Percentiles rank a stretch among this genome's conserved stretches.
Evolutionary conservation across 2,113 vertebrate genomes (phyloP).

Genomic region (Neolamprologus toae): DNA sequence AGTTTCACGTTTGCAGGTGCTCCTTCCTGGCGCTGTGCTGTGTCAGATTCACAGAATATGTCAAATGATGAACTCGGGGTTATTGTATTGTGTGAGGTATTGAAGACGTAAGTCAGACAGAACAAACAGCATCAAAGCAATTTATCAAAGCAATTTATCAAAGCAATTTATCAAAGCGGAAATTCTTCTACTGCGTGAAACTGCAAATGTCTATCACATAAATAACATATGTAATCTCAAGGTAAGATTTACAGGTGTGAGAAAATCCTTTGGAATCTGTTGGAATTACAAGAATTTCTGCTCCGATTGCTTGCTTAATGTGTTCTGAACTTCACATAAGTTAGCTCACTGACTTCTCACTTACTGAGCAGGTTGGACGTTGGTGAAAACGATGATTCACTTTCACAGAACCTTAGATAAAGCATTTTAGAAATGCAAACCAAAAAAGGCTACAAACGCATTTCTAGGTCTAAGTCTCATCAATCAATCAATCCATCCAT

Average conservation of each 20-base stretch:
- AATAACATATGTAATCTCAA: not conserved
- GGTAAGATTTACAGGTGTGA: not conserved
- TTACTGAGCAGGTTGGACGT: not conserved
- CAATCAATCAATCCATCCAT: not conserved
- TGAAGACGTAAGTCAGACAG: slow-evolving; percentile 1
- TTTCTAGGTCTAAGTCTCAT: not conserved
- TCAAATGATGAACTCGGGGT: not conserved
- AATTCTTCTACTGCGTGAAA: not conserved
- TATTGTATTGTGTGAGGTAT: not conserved
- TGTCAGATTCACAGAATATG: not conserved
- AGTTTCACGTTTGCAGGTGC: not conserved
- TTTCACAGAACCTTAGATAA: not conserved
- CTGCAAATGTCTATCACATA: not conserved
- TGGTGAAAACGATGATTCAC: not conserved
- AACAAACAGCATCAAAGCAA: not conserved
- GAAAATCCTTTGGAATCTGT: not conserved
- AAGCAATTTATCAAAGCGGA: not conserved
- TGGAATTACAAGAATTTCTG: not conserved
- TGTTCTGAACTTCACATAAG: not conserved
- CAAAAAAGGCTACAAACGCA: not conserved
- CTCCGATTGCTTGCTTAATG: not conserved
- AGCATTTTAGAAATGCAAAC: not conserved
- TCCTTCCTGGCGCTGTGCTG: not conserved
- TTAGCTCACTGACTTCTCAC: not conserved
- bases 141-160: not conserved